Percentiles rank a stretch among this genome's conserved stretches.
These are phyloP conservation scores for Ypsolopha scabrella DNA, from an alignment of 2,888 invertebrate genomes.

Conservation along the genomic window DNA sequence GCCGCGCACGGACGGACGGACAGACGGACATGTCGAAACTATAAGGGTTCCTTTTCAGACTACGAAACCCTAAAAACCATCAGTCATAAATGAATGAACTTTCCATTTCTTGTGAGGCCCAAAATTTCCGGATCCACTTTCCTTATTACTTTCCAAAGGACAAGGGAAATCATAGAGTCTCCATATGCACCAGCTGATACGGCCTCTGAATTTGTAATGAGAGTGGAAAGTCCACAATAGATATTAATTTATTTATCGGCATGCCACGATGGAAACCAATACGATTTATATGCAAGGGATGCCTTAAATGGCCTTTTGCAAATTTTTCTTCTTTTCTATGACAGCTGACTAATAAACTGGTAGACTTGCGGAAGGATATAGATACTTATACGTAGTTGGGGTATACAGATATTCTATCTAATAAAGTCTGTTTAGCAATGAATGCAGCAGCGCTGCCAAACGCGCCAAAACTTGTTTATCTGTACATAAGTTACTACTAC, in stretches of 20 bases:
- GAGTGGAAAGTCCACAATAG: slow-evolving; percentile 52
- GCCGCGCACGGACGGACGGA: too few species aligned
- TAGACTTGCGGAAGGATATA: too few species aligned
- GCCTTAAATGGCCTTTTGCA: slow-evolving; percentile 20
- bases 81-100: slow-evolving; percentile 6
- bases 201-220: slow-evolving; percentile 47
- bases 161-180: slow-evolving; percentile 58
- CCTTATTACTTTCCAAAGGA: slow-evolving; percentile 57
- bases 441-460: too few species aligned
- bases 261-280: slow-evolving; percentile 9
- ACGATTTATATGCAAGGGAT: slow-evolving; percentile 20
- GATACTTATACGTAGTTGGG: too few species aligned
- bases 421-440: too few species aligned
- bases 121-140: slow-evolving; percentile 62
- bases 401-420: too few species aligned
- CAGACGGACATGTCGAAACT: too few species aligned
- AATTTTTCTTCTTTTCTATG: background rate
- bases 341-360: too few species aligned
- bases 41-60: too few species aligned
- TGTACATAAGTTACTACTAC: too few species aligned
- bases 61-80: too few species aligned
- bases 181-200: slow-evolving; percentile 32
- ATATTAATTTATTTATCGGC: slow-evolving; percentile 53
- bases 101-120: slow-evolving; percentile 38
- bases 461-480: too few species aligned